Base-by-base conservation (phyloP, 2,113 vertebrate species). In the Halichoeres trimaculatus region DNA sequence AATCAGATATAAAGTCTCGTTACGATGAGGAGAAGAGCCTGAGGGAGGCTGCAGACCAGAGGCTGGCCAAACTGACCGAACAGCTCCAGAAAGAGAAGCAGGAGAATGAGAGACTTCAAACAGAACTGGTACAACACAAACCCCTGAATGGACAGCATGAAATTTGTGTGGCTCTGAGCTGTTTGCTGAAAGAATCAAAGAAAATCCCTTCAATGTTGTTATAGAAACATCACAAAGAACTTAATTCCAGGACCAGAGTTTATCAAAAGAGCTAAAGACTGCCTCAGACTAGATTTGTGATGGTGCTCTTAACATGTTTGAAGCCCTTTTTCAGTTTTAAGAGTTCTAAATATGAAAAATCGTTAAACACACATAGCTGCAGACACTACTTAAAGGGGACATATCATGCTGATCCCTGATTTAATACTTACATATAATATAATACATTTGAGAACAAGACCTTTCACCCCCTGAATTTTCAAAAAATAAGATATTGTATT, bases 21-120 rank as follows among this genome's bases (percentile, higher is more conserved):
- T 96, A 96, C 48, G 98, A 99, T 91, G 98, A 99, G 90, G 97
- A 98, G 90, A 96, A 89, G 85, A 95, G 97, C 84, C 93, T 96
- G 34, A 93, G 95, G 77, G 95, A 97, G 84, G 91, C 93, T 60
- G 93, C 95, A 5, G 96, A 99, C 79, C 95, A 96, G 81, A 96
- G 94, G 72, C 54, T 95, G 54, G 66, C 80, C 13, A 92, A 89
- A 67, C 41, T 98, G 78, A 94, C 85, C 4, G 94, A 97, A 79
- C 95, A 98, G 26, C 91, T 99, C 65, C 94, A 94, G 87, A 95
- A 84, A 78, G 95, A 95, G 74, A 94, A 91, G 76, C 88, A 87
- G 86, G 75, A 93, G 40, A 95, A 94, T 16, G 95, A 96, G 70
- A 93, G 94, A 73, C 92, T 99, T 34, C 95, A 96, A 80, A 96